These are phyloP conservation scores for Digitonthophagus gazella DNA, from an alignment of 2,888 invertebrate species.

Conservation along the genomic window DNA sequence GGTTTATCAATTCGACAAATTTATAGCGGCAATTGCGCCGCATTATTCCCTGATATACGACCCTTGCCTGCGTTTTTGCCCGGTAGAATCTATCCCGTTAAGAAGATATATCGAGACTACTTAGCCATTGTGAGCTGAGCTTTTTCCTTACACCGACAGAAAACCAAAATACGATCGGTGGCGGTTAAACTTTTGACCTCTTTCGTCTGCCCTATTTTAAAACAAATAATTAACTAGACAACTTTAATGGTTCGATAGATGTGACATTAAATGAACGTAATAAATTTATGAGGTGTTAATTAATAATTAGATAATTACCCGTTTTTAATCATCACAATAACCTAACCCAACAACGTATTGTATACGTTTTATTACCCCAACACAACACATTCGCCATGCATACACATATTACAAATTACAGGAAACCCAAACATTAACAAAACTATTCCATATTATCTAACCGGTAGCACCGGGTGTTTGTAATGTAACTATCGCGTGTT, in stretches of 20 bases:
- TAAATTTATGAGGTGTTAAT: no score
- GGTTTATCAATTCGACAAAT: conserved; percentile 17
- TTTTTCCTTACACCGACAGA: background rate
- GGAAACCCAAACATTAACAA: background rate
- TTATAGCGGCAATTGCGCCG: conserved; percentile 13
- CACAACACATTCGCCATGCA: background rate
- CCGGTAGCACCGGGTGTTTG: background rate
- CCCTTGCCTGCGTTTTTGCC: background rate
- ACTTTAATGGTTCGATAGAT: no score
- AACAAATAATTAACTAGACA: background rate
- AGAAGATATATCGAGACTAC: conserved; percentile 14
- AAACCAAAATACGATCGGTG: background rate
- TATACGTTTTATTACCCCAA: background rate
- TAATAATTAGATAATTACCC: no score
- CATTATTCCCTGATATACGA: conserved; percentile 16
- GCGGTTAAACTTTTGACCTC: background rate
- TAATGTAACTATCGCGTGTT: background rate
- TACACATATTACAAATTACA: background rate
- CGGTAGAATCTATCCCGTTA: conserved; percentile 9
- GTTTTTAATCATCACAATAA: no score
- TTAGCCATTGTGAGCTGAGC: background rate
- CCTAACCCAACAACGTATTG: background rate
- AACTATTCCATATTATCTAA: background rate
- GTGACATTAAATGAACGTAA: no score
- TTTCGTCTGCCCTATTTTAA: background rate